Conservation (phyloP, 2,797 vertebrate species). For the Bradypodion ventrale region DNA sequence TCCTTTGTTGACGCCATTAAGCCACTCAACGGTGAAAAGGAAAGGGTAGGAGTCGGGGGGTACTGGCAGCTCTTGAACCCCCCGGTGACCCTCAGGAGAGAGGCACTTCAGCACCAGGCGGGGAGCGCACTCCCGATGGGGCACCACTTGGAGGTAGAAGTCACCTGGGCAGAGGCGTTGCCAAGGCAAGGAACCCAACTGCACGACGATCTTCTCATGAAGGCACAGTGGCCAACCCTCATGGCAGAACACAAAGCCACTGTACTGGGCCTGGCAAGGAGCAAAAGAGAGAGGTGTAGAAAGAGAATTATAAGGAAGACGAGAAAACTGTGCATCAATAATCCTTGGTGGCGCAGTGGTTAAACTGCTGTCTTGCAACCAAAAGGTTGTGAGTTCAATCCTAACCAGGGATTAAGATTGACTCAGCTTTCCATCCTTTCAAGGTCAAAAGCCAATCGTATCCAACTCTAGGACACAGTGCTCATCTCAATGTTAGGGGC, state of each 20-base stretch:
- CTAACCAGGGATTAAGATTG: too few relatives aligned
- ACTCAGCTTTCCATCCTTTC: too few relatives aligned
- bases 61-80: slow-evolving; percentile 87
- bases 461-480: too few relatives aligned
- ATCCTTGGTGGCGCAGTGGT: too few relatives aligned
- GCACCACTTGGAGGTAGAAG: slow-evolving; percentile 94
- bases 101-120: slow-evolving; percentile 89
- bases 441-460: too few relatives aligned
- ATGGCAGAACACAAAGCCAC: slow-evolving; percentile 90
- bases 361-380: too few relatives aligned
- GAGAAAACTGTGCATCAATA: not conserved
- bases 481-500: too few relatives aligned
- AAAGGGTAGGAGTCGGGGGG: slow-evolving; percentile 86
- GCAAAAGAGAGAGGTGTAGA: not conserved
- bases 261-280: slow-evolving; percentile 84
- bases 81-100: slow-evolving; percentile 82
- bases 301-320: not conserved
- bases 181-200: slow-evolving; percentile 92
- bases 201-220: slow-evolving; percentile 88
- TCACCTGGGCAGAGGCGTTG: slow-evolving; percentile 87
- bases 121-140: slow-evolving; percentile 87
- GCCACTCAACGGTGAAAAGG: slow-evolving; percentile 91
- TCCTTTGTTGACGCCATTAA: slow-evolving; percentile 90
- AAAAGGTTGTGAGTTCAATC: too few relatives aligned
- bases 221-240: slow-evolving; percentile 92